These are phyloP conservation scores for Vireo altiloquus DNA, from an alignment of 2,113 vertebrate genomes.

Conservation along the genomic window DNA sequence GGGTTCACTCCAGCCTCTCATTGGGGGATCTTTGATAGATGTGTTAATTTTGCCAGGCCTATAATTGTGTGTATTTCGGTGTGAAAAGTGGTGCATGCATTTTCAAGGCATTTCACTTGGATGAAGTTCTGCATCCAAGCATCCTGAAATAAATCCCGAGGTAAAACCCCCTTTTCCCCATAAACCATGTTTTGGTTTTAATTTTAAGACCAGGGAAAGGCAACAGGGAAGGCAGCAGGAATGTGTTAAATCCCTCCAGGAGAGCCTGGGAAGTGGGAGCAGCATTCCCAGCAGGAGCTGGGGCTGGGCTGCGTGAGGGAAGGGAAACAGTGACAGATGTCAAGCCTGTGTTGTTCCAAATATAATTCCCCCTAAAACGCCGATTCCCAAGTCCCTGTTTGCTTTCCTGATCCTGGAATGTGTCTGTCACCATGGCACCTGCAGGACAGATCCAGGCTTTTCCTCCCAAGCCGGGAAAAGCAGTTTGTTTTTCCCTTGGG, in stretches of 20 bases:
- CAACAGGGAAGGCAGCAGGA: neutral
- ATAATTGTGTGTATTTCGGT: too few relatives aligned
- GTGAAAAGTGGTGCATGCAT: too few relatives aligned
- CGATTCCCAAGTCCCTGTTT: neutral
- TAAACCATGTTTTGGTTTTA: too few relatives aligned
- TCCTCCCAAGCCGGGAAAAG: neutral
- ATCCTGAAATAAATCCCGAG: too few relatives aligned
- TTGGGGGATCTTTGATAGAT: too few relatives aligned
- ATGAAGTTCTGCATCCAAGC: too few relatives aligned
- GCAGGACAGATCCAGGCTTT: neutral
- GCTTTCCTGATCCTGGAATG: neutral
- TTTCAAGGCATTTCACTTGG: too few relatives aligned
- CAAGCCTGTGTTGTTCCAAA: neutral
- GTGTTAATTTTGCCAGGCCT: too few relatives aligned
- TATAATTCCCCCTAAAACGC: neutral
- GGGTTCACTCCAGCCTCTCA: too few relatives aligned
- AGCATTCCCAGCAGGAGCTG: neutral
- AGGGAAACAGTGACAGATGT: neutral
- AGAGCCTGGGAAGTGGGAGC: neutral
- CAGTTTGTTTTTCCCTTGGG: neutral
- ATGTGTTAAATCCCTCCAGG: neutral
- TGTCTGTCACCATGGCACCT: slow-evolving; percentile 39
- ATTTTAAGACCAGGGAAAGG: too few relatives aligned
- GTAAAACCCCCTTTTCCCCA: too few relatives aligned
- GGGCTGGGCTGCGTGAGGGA: neutral